Evolutionary conservation across 2,113 vertebrate species (phyloP), one percentile per base, ranked within the genome.

Genomic region (Malurus alboscapulatus): DNA sequence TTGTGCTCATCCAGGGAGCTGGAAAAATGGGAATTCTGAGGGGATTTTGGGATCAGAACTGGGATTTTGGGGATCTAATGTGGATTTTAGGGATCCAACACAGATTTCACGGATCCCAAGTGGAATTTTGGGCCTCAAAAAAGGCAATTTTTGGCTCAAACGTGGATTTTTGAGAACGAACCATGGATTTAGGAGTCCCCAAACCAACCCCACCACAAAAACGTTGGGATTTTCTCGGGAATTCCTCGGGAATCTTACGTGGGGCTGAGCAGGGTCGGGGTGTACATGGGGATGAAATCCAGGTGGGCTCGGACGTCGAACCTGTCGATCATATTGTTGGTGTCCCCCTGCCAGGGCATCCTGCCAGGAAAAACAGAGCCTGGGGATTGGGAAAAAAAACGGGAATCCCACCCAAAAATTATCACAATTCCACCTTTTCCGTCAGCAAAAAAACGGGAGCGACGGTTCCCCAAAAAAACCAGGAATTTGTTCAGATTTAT

Each of bases 261-360:
- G 57, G 98, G 98, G 93, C 77, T 98, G 44, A 99, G 97, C 62
- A 99, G 96, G 2, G 98, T 98, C 3, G 99, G 99, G 1, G 98
- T 99, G 93, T 98, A 99, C 80, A 98, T 98, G 6, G 99, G 99
- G 92, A 99, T 99, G 94, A 99, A 98, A 84, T 99, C 99, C 95
- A 99, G 96, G 81, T 99, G 99, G 10, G 99, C 99, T 0, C 99
- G 98, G 2, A 99, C 99, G 34, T 99, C 99, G 45, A 99, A 99
- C 26, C 99, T 98, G 96, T 99, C 99, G 16, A 99, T 99, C 99
- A 99, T 99, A 96, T 99, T 99, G 97, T 98, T 99, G 54, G 98
- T 98, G 61, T 99, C 99, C 9, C 99, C 99, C 88, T 99, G 99
- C 99, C 99, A 99, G 6, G 99, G 99, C 99, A 99, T 99, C 99